Evolutionary conservation across 23 tunicate species (phyloP), one percentile per base, ranked within the genome.

Genomic region (Pegea sp.): DNA sequence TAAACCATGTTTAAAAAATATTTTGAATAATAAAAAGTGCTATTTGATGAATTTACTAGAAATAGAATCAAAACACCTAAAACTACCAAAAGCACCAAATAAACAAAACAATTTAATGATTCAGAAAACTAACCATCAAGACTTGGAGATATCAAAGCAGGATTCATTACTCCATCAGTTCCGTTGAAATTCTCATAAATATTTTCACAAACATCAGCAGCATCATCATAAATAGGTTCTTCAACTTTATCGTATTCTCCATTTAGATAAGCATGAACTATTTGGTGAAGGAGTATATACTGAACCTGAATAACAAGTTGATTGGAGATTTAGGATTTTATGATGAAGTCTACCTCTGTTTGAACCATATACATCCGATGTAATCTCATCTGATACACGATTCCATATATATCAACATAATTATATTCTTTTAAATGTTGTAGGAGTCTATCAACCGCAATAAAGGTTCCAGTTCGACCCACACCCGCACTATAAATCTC

Each of bases 381-480:
- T 70, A 70, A 65, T 27, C 97, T 59, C 97, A 88, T 88, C 54
- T 70, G 69, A 53, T 88, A 57, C 7, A 88, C 97, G 61, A 88
- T 70, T 25, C 97, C 97, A 38, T 55, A 88, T n/a, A 88, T 76
- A 59, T 88, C 97, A 34, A 88, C 97, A 38, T 78, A 88, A 26
- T 49, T 32, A 54, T 76, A 65, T 43, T 69, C 67, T 16, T 38
- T 11, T 29, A 75, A 29, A 31, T 88, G 88, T 56, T 88, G 97
- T n/a, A 88, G 73, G 30, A 88, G 48, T 0, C 97, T 57, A 53
- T 88, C 97, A 77, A 88, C 64, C 22, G 88, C 97, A 4, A 88
- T 76, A 46, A 69, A 88, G 25, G 97, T 88, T 46, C 97, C 97
- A 1, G 97, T 88, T 4, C 97, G 68, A 18, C 97, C 97, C 1